These are phyloP conservation scores for Chelonia mydas DNA, from an alignment of 2,797 vertebrate species.

Conservation along the genomic window DNA sequence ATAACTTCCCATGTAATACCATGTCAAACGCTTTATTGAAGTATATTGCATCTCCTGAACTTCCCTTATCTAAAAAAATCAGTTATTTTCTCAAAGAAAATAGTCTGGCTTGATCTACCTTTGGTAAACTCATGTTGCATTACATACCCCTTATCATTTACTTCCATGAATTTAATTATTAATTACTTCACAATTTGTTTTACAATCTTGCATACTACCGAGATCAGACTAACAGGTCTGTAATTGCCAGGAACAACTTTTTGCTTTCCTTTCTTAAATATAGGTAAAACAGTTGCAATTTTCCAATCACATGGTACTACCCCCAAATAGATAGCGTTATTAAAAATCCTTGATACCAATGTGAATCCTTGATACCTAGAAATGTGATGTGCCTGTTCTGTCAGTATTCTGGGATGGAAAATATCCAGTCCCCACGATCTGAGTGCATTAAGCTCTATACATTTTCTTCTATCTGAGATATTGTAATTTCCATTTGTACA, in stretches of 20 bases:
- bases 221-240: background rate
- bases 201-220: background rate
- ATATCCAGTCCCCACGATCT: background rate
- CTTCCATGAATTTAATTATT: no score
- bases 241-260: background rate
- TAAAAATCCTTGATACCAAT: background rate
- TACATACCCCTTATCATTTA: no score
- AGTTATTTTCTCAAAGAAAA: no score
- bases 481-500: background rate
- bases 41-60: no score
- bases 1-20: no score
- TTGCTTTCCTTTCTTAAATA: background rate
- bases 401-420: background rate
- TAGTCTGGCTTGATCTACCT: no score
- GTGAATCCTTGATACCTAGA: background rate
- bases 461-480: background rate
- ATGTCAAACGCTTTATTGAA: no score
- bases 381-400: background rate
- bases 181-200: no score
- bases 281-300: background rate
- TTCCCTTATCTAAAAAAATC: no score
- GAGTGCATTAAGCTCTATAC: background rate
- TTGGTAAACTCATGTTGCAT: no score
- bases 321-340: background rate
- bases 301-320: background rate